Base-by-base conservation (phyloP, 2,888 invertebrate species). In the Thalpophila matura region DNA sequence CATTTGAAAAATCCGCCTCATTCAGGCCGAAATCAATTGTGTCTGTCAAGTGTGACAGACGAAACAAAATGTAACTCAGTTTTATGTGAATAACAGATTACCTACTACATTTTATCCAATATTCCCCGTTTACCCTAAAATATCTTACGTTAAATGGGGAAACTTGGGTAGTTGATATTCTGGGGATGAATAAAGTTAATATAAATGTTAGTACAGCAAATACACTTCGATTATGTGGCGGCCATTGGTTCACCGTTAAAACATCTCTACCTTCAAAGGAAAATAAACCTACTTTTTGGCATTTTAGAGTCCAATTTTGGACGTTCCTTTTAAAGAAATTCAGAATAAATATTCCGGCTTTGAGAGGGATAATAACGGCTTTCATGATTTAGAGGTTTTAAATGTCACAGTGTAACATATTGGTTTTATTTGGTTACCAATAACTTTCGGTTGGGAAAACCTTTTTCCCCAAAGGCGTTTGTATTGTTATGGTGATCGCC, bases 311-410 rank as follows among this genome's bases (percentile, higher is more conserved):
- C 1, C 1, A 22, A 14, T 16, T 40, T 60, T 4, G n/a, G 2
- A 7, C 0, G 57, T 3, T 2, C 1, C 2, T 16, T 38, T 7
- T 22, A 18, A 31, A n/a, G 2, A 50, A 10, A 37, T 45, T 22
- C 40, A 5, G 37, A 12, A 50, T 18, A 18, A 16, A 43, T 74
- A n/a, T 40, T 47, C 20, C 12, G 5, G 29, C 37, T 49, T 49
- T 40, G 35, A 42, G 27, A 9, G 40, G 50, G 50, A 55, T 51
- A 55, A 45, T 50, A 58, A 18, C 16, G 29, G 22, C 4, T 47
- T 75, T 46, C 40, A 46, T 47, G 63, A 69, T 62, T 51, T 51
- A 55, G 55, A 33, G 40, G 29, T 56, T 70, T 76, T 49, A 56
- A 76, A 62, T 53, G 47, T 40, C 50, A 38, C 0, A 45, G 33